Base-by-base conservation (phyloP, 2,888 invertebrate genomes). In the Cantharis nigra region DNA sequence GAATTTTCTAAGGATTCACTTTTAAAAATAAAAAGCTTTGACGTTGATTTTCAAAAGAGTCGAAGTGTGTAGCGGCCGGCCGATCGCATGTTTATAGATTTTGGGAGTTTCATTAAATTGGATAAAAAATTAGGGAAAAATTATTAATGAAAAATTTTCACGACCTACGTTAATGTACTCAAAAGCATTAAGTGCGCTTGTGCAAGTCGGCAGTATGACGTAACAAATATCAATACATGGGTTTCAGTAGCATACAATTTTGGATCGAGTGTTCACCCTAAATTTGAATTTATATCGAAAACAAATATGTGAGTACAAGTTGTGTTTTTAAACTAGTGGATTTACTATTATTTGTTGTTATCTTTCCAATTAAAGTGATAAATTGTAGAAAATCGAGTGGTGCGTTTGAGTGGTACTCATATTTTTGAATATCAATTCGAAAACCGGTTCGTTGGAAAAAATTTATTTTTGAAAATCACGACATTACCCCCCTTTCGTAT, bases 121-220 rank as follows among this genome's bases (percentile, higher is more conserved):
- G 20, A 16, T 23, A 67, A 16, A 23, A 16, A 23, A 23, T 20
- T 65, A 1, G 18, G 14, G 0, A 23, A 16, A 67, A 67, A 67
- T 79, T 49, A 72, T 79, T 79, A 79, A 79, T 79, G 75, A 79
- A 78, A 23, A 63, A 33, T 26, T 69, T 74, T 33, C 79, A 71
- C 85, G 86, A 87, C 86, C 86, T 86, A 86, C 82, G 82, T 74
- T 84, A 85, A 83, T 84, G 82, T 82, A 81, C 80, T 78, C 76
- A 73, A 73, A 74, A 69, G 63, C 20, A 26, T 62, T 23, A 14
- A 79, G 23, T 82, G 84, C 88, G 88, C 86, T 73, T 79, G 85
- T 84, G 83, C 82, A 80, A 79, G 81, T 83, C 87, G 85, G 85
- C 87, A 87, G 85, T 87, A 84, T 87, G 87, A 87, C 87, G 87